Evolutionary conservation across 2,113 vertebrate genomes (phyloP), one percentile per base, ranked within the genome.

Genomic region (Phocoena sinus): DNA sequence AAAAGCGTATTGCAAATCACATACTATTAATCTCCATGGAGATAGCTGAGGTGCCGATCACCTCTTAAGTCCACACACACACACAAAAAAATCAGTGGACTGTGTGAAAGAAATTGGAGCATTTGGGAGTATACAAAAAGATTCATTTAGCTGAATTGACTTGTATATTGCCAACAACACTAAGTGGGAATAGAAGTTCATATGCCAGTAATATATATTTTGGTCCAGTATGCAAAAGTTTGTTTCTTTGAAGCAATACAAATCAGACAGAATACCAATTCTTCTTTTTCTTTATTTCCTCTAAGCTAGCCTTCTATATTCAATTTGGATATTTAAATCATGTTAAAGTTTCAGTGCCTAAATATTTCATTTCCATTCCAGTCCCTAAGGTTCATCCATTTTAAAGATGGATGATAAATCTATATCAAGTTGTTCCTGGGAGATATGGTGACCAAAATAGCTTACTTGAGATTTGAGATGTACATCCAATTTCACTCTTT

Each of bases 401-500:
- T 93, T 93, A 96, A 96, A 95, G 91, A 85, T 81, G 60, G 44
- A 96, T 93, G 89, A 95, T 76, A 93, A 96, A 96, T 94, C 77
- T 86, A 47, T 67, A 89, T 38, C 12, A 96, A 95, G 44, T 80
- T 95, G 38, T 92, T 97, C 47, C n/a, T 74, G 63, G 68, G 85
- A 86, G 58, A 91, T 65, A 67, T 38, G 60, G 82, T 94, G 77
- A 93, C 58, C 50, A 89, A 87, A 89, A 97, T 47, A 94, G 89
- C 68, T 94, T 90, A 63, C 31, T 93, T 68, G 58, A 89, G 47
- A 33, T 87, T 93, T 73, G 50, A 89, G 47, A 41, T 87, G 28
- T 74, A 41, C 87, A 87, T 67, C 18, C 63, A 81, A 74, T 95
- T 95, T 97, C 33, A 83, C 79, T 94, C 63, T 74, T 89, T 94